Evolutionary conservation across 2,113 vertebrate species (phyloP), one percentile per base, ranked within the genome.

Genomic region (Corythornis madagascariensis): DNA sequence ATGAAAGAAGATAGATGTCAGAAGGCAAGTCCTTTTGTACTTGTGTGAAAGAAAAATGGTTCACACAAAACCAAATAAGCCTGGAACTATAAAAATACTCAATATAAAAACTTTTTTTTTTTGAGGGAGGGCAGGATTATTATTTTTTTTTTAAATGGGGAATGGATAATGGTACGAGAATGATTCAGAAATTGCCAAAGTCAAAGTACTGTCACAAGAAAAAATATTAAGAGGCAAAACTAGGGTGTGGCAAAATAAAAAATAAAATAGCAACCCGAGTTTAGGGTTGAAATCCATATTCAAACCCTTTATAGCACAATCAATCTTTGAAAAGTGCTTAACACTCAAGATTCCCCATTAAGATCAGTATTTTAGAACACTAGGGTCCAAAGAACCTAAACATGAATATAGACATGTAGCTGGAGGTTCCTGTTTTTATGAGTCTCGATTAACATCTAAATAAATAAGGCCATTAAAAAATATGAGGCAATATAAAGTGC

Each of bases 1-100:
- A 75, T 80, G 43, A 91, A 66, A 88, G 77, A 87, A 89, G 87
- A 89, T 94, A 71, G 35, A 78, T 92, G 90, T 76, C 85, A 87
- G 50, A 92, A 79, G n/a, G 52, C 59, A 94, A 21, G 22, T 80
- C 11, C 21, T 92, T 50, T 88, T 91, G 38, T 48, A 91, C 59
- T 93, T 82, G 12, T 53, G 16, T 63, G 61, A 73, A 79, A 95
- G 88, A 88, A 88, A 91, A 95, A 90, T 92, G 56, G 42, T 59
- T 89, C 78, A 53, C 69, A 56, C 38, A 63, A 92, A 69, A 93
- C 12, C 63, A 73, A 82, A 72, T 92, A 93, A 83, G 45, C 88
- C 59, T 38, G 25, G 20, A 84, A 79, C 74, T 93, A 53, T 79
- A 79, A 89, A 92, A 94, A 77, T 88, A 85, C 28, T 86, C 66